phyloP scores from a whole-genome alignment of 2,888 invertebrate species.

The Leptopterna dolabrata region DNA sequence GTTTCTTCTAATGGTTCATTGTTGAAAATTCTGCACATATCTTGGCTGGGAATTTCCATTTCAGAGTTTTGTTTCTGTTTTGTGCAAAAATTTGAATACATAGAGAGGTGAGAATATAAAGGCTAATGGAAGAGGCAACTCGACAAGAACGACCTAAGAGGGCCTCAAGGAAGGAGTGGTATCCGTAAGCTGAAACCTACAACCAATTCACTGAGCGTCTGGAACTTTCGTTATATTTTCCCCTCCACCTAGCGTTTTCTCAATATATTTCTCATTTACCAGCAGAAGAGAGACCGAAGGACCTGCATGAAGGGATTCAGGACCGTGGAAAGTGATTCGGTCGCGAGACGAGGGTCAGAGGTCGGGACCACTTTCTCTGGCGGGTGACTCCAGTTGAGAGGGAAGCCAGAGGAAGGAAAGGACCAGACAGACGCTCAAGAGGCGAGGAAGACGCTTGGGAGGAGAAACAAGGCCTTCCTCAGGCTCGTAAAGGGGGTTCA shows the following conservation, averaged over 20 bases:
- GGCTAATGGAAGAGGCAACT: too few species aligned
- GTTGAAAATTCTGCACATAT: too few species aligned
- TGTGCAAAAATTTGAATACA: too few species aligned
- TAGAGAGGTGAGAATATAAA: too few species aligned
- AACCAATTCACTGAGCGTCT: too few species aligned
- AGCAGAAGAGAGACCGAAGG: not conserved
- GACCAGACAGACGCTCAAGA: conserved; percentile 4
- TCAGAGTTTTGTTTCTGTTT: too few species aligned
- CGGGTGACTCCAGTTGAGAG: conserved; percentile 4
- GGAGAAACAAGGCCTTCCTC: conserved; percentile 10
- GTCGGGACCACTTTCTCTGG: conserved; percentile 43
- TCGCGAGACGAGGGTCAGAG: conserved; percentile 23
- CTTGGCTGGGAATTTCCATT: too few species aligned
- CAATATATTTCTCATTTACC: not conserved
- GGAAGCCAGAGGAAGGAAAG: conserved; percentile 19
- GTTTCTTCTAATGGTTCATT: too few species aligned
- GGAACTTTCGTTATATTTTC: not conserved
- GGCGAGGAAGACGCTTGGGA: conserved; percentile 10
- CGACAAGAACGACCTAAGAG: too few species aligned
- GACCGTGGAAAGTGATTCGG: conserved; percentile 26
- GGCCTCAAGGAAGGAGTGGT: too few species aligned
- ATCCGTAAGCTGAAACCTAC: too few species aligned
- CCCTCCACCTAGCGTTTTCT: not conserved
- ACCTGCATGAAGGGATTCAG: not conserved
- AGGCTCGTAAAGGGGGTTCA: conserved; percentile 39